Percentiles rank a stretch among this genome's conserved stretches.
Evolutionary conservation across 2,113 vertebrate species (phyloP).

Genomic region (Pseudonaja textilis): DNA sequence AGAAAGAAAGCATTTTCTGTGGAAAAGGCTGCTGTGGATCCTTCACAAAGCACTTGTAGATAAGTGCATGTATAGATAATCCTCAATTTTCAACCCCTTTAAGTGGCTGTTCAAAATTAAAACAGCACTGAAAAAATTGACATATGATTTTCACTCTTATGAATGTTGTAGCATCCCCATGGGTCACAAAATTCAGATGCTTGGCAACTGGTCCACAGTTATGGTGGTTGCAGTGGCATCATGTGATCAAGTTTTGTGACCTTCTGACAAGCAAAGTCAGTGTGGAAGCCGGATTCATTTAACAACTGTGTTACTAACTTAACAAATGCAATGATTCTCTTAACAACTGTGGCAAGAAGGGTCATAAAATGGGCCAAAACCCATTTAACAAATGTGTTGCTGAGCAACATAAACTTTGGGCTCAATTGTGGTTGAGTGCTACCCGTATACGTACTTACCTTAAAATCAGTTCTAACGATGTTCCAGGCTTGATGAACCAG

Average conservation of each 20-base stretch:
- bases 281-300: neutral
- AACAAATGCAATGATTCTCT: neutral
- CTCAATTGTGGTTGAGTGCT: neutral
- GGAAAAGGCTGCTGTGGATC: neutral
- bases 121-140: neutral
- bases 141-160: neutral
- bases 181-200: neutral
- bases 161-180: neutral
- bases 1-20: neutral
- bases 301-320: neutral
- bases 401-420: neutral
- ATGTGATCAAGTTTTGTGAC: neutral
- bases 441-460: neutral
- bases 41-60: neutral
- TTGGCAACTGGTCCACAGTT: neutral
- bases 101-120: neutral
- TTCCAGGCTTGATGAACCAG: neutral
- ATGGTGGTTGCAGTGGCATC: neutral
- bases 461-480: neutral
- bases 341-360: neutral
- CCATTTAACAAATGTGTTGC: neutral
- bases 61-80: neutral
- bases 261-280: neutral
- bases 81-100: neutral
- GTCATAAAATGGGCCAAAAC: neutral